Evolutionary conservation across 2,888 invertebrate species (phyloP), one percentile per base, ranked within the genome.

Genomic region (Dysmachus trigonus): DNA sequence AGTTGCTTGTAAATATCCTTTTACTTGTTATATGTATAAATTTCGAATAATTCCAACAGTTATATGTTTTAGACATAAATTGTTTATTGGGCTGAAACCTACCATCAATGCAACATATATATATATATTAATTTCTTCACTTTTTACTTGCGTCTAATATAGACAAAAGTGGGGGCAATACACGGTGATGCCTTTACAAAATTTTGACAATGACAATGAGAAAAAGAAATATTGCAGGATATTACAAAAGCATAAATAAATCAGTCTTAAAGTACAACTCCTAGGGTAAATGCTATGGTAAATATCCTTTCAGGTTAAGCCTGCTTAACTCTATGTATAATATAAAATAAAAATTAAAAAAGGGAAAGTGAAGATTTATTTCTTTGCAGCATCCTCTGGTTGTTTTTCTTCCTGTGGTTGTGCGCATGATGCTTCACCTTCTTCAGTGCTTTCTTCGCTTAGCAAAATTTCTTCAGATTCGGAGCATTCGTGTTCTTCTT

Each of bases 401-500:
- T 6, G n/a, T 73, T 73, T 31, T 35, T 18, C 30, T n/a, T 73
- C 7, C 15, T 10, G 8, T 6, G 15, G 27, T 27, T 72, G 72
- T 30, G n/a, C 73, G 27, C 18, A 18, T n/a, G 35, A 18, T n/a
- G 35, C 18, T 10, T 47, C 30, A 62, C 6, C 87, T 87, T 85
- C 85, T 84, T 87, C 86, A 85, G 33, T 71, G 41, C 18, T 10
- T 53, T 74, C 22, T 35, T 82, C 33, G 22, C 18, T 62, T n/a
- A 38, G 0, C 15, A 15, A 31, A n/a, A 87, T 88, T 38, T 89
- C 89, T 38, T 90, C 89, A 30, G 89, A 89, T 33, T 90, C 89
- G 27, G 89, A 89, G 30, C 89, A 90, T 85, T 92, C 92, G 83
- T 92, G 92, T 22, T 93, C 92, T 86, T 93, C 93, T 88, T 93